Evolutionary conservation across 2,797 vertebrate genomes (phyloP).

Genomic region (Distichodus sexfasciatus): DNA sequence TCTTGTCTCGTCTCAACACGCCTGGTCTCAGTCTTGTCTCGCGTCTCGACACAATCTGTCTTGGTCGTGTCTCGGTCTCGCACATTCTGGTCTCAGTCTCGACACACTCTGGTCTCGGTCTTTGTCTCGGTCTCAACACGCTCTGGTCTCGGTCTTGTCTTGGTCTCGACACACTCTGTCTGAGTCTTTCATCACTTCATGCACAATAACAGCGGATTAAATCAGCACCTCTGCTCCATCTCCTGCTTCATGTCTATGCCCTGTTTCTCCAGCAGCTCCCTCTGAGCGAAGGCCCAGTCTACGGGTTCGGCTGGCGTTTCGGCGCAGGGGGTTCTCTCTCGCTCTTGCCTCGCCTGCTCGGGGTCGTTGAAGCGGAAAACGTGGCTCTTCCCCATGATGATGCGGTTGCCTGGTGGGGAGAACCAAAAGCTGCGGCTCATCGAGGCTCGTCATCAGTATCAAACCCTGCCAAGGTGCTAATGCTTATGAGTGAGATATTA

Average conservation of each 20-base stretch:
- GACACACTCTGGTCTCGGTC: too few relatives aligned
- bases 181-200: not conserved
- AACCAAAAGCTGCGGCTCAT: constrained; percentile 11
- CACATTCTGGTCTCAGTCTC: too few relatives aligned
- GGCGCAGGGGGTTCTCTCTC: constrained; percentile 90
- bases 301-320: constrained; percentile 92
- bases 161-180: not conserved
- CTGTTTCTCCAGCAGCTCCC: constrained; percentile 96
- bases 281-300: constrained; percentile 97
- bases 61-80: too few relatives aligned
- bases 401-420: constrained; percentile 84
- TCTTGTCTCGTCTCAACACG: too few relatives aligned
- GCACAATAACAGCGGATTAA: not conserved
- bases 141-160: too few relatives aligned
- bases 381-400: constrained; percentile 98
- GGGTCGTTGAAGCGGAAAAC: constrained; percentile 98
- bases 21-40: too few relatives aligned
- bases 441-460: too few relatives aligned
- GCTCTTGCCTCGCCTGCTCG: constrained; percentile 93
- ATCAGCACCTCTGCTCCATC: constrained; percentile 91
- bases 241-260: constrained; percentile 99
- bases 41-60: too few relatives aligned
- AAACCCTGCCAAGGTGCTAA: too few relatives aligned
- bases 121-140: too few relatives aligned
- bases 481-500: too few relatives aligned